Evolutionary conservation across 2,888 invertebrate species (phyloP).

Genomic region (Temnothorax unifasciatus): DNA sequence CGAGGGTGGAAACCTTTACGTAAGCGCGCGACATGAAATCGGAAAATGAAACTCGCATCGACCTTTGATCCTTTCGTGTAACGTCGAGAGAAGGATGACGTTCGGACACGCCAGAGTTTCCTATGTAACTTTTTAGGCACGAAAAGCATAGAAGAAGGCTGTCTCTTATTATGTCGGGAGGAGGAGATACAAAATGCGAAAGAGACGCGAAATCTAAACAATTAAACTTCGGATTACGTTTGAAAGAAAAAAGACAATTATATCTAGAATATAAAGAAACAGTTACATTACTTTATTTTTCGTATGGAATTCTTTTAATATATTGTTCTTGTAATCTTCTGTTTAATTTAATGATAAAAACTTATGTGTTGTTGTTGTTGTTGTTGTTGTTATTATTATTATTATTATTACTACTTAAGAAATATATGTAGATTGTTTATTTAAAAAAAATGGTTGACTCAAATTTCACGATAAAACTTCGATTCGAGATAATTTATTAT

Average conservation of each 20-base stretch:
- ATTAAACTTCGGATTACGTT: conserved; percentile 11
- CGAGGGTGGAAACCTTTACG: conserved; percentile 45
- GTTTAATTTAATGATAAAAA: background rate
- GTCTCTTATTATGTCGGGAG: background rate
- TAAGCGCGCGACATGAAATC: conserved; percentile 53
- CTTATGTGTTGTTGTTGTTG: background rate
- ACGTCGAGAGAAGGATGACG: conserved; percentile 46
- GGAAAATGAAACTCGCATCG: conserved; percentile 50
- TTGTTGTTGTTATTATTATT: background rate
- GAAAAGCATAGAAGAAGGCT: conserved; percentile 10
- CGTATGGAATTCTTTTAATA: background rate
- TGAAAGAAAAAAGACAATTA: background rate
- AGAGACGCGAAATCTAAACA: background rate
- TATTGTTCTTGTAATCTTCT: background rate
- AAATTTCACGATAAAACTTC: background rate
- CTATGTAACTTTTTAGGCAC: conserved; percentile 24
- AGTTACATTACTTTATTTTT: conserved; percentile 5
- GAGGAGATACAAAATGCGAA: background rate
- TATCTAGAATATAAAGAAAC: background rate
- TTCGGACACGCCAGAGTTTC: conserved; percentile 34
- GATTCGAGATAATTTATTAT: background rate
- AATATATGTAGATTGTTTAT: background rate
- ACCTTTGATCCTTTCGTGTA: conserved; percentile 43
- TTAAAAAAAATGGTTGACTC: background rate
- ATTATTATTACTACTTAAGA: background rate